These are phyloP conservation scores for Whitmania pigra DNA, from an alignment of 1,140 invertebrate species.

Conservation along the genomic window DNA sequence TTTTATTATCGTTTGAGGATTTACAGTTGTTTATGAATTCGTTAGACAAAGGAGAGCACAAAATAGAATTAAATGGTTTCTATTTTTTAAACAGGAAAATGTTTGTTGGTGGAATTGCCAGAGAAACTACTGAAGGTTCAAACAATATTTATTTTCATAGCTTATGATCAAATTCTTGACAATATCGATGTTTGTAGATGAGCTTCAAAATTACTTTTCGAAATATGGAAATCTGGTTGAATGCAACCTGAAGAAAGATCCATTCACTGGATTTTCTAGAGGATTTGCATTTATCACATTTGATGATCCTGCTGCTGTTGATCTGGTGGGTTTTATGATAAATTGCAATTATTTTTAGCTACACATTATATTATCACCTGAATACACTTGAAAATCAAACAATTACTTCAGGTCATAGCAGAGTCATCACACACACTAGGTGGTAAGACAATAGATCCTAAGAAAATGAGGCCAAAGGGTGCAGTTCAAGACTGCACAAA, in stretches of 20 bases:
- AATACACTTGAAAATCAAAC: background rate
- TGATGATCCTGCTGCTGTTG: conserved; percentile 56
- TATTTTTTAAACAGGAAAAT: conserved; percentile 58
- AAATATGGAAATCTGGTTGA: conserved; percentile 89
- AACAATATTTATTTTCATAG: background rate
- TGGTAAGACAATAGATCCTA: conserved; percentile 83
- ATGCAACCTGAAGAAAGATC: conserved; percentile 95
- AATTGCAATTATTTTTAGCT: background rate
- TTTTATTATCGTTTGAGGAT: too few relatives aligned
- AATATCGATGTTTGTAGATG: conserved; percentile 41
- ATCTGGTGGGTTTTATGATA: conserved; percentile 29
- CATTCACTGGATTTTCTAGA: conserved; percentile 82
- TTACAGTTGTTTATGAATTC: too few relatives aligned
- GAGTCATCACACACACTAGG: conserved; percentile 72
- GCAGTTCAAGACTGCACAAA: conserved; percentile 26
- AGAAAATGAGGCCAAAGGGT: conserved; percentile 72
- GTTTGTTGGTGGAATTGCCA: conserved; percentile 88
- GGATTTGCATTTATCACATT: conserved; percentile 95
- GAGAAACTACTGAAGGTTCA: conserved; percentile 72
- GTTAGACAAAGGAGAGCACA: too few relatives aligned
- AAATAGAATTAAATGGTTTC: too few relatives aligned
- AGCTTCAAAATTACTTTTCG: conserved; percentile 37
- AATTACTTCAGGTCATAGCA: conserved; percentile 51
- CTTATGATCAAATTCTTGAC: background rate
- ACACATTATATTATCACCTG: background rate